Conservation (phyloP, 2,888 invertebrate species). For the Agriopis leucophaearia region DNA sequence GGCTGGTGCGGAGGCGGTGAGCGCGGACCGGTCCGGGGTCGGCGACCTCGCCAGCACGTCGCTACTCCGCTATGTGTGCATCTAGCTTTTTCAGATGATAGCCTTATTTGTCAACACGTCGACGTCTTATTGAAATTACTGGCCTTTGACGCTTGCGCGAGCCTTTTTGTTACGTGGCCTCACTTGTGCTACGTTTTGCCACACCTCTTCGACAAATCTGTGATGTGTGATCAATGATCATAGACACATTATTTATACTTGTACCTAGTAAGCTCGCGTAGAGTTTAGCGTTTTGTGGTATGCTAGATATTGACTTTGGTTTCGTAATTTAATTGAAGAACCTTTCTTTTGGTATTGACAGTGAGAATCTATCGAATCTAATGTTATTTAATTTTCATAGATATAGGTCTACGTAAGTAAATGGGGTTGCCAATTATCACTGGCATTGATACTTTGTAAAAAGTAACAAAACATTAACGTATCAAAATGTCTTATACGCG, state of each 20-base stretch:
- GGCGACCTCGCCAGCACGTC: constrained; percentile 68
- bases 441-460: no score
- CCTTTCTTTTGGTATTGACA: no score
- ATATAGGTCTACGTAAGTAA: no score
- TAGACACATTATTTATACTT: neutral
- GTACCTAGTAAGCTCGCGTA: neutral
- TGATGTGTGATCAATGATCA: neutral
- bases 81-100: constrained; percentile 68
- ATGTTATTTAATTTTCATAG: no score
- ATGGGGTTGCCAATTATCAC: no score
- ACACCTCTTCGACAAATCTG: constrained; percentile 27
- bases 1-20: constrained; percentile 45
- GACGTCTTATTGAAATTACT: constrained; percentile 44
- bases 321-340: neutral
- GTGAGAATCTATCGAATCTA: no score
- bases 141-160: constrained; percentile 35
- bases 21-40: constrained; percentile 78
- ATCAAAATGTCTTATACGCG: neutral
- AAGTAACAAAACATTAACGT: no score
- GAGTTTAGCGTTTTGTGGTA: neutral
- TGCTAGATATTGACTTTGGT: neutral
- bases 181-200: constrained; percentile 13
- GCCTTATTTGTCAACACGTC: constrained; percentile 60
- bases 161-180: constrained; percentile 30
- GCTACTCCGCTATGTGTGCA: constrained; percentile 65